Evolutionary conservation across 2,888 invertebrate genomes (phyloP).

Genomic region (Rotaria sp.): DNA sequence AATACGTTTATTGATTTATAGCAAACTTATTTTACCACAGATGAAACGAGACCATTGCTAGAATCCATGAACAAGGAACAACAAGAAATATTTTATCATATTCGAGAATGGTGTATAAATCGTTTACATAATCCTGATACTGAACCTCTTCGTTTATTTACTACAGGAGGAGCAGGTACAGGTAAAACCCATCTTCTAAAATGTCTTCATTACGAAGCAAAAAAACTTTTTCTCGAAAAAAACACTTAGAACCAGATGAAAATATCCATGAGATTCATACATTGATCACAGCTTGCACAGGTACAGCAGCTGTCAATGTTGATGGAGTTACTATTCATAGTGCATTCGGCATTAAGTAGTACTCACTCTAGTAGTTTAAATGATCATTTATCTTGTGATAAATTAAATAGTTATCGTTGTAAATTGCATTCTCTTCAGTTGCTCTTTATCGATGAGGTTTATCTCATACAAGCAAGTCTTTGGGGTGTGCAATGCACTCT

Average conservation of each 20-base stretch:
- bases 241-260: neutral
- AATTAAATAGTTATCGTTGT: neutral
- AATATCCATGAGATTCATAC: slow-evolving; percentile 10
- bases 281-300: neutral
- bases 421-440: neutral
- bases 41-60: too few relatives aligned
- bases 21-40: too few relatives aligned
- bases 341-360: neutral
- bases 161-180: slow-evolving; percentile 39
- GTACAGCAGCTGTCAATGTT: neutral
- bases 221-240: slow-evolving; percentile 24
- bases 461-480: slow-evolving; percentile 37
- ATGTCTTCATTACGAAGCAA: slow-evolving; percentile 40
- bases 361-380: neutral
- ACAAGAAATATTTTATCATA: slow-evolving; percentile 35
- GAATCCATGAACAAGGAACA: slow-evolving; percentile 38
- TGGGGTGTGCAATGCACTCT: slow-evolving; percentile 33
- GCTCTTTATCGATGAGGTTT: slow-evolving; percentile 43
- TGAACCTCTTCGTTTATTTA: slow-evolving; percentile 36
- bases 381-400: neutral
- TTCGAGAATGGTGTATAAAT: slow-evolving; percentile 38
- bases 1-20: too few relatives aligned
- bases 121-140: neutral
- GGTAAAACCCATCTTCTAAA: slow-evolving; percentile 40
- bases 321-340: neutral